These are phyloP conservation scores for Seriola dumerili DNA, from an alignment of 2,113 vertebrate genomes.

Conservation along the genomic window DNA sequence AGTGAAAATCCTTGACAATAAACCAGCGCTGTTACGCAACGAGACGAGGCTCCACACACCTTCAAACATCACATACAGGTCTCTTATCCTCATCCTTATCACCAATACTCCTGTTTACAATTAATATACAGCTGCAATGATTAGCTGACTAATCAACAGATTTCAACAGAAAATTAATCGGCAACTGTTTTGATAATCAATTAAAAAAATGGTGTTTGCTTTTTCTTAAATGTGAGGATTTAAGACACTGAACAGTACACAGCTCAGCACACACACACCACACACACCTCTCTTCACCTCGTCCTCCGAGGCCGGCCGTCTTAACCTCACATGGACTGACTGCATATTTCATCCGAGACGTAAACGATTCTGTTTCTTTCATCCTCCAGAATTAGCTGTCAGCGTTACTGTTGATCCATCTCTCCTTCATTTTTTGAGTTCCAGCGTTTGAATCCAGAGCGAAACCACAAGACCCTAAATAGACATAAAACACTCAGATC, in stretches of 20 bases:
- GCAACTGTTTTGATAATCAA: too few relatives aligned
- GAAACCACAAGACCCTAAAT: constrained; percentile 25
- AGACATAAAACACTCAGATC: constrained; percentile 1
- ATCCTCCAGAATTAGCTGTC: neutral
- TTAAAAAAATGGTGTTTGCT: too few relatives aligned
- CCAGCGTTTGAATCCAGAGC: neutral
- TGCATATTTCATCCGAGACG: constrained; percentile 27
- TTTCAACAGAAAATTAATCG: too few relatives aligned
- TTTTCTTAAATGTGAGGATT: too few relatives aligned
- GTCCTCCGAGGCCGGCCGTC: neutral
- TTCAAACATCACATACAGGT: too few relatives aligned
- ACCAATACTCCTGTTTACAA: too few relatives aligned
- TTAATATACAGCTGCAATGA: too few relatives aligned
- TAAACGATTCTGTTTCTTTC: neutral
- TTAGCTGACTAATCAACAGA: too few relatives aligned
- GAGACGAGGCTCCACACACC: neutral
- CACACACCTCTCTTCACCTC: neutral
- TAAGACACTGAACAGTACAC: neutral
- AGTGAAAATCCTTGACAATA: constrained; percentile 50
- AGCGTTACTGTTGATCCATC: neutral
- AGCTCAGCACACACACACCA: neutral
- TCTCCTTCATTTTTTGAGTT: neutral
- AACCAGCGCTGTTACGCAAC: constrained; percentile 11
- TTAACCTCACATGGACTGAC: constrained; percentile 7
- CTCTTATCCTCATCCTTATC: too few relatives aligned